Base-by-base conservation (phyloP, 2,888 invertebrate genomes). In the Polydrusus pterygomalis region DNA sequence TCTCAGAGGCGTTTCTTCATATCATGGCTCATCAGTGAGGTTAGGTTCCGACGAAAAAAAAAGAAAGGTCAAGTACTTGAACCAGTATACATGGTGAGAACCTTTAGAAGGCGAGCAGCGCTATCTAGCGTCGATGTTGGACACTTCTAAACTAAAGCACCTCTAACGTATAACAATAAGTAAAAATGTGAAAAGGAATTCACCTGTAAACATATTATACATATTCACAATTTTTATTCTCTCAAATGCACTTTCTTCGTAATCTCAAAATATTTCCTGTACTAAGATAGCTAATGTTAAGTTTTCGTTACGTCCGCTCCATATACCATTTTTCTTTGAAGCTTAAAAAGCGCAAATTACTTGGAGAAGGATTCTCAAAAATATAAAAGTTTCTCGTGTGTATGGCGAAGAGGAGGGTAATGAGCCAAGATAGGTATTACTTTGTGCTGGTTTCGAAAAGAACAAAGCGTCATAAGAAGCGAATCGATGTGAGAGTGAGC, bases 351-450 rank as follows among this genome's bases (percentile, higher is more conserved):
- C 54, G 11, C 17, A 17, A 38, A 11, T 56, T n/a, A 34, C 13
- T 3, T 15, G 15, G 34, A 38, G 17, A 58, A 38, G 38, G 38
- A 60, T 60, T 60, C 38, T 60, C 38, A 38, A 60, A 60, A 60
- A 60, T 71, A 64, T 71, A 54, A 71, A 71, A 71, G 71, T 64
- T 69, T 45, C 60, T 43, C 71, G 54, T 71, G 63, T 63, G 64
- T 38, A 54, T 1, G 2, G 71, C 43, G 20, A 51, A 64, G 63
- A 54, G 54, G 51, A 34, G 54, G 63, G 54, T 71, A 71, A 71
- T 63, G 63, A 64, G 43, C 63, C 63, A 20, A 40, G 54, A 63
- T 71, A 51, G 63, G 34, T 64, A 64, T 71, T 71, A 63, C 63
- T 49, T 71, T 64, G 40, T 43, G 63, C 63, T 20, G 49, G 49